These are phyloP conservation scores for Dexiosoma caninum DNA, from an alignment of 2,888 invertebrate genomes.

Conservation along the genomic window DNA sequence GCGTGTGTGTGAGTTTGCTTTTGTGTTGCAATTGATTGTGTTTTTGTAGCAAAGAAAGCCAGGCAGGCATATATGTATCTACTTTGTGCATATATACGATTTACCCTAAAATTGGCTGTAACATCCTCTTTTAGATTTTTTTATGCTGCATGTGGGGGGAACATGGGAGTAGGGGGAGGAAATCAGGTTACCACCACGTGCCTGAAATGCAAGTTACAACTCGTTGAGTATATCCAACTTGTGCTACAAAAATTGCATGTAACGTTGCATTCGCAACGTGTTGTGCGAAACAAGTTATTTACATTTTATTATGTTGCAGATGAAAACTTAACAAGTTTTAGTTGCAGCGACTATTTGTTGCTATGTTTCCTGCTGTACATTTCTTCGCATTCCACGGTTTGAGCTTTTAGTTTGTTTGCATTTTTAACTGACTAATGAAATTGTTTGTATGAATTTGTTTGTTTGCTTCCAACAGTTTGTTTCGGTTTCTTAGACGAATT, in stretches of 20 bases:
- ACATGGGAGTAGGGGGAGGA: background rate
- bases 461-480: too few relatives aligned
- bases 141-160: background rate
- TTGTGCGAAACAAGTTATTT: slow-evolving; percentile 19
- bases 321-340: background rate
- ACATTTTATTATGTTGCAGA: background rate
- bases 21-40: background rate
- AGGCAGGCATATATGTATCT: background rate
- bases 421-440: background rate
- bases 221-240: background rate
- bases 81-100: slow-evolving; percentile 4
- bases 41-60: slow-evolving; percentile 34
- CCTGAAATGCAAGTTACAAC: background rate
- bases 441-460: background rate
- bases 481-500: too few relatives aligned
- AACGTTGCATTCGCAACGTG: slow-evolving; percentile 30
- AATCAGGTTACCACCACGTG: background rate
- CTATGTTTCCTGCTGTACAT: background rate
- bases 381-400: slow-evolving; percentile 32
- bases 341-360: background rate
- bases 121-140: slow-evolving; percentile 26
- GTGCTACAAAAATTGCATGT: background rate
- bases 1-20: background rate
- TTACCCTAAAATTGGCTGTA: slow-evolving; percentile 42
- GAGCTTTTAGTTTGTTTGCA: slow-evolving; percentile 22